Evolutionary conservation across 1,140 invertebrate genomes (phyloP).

Genomic region (Anoplolepis gracilipes): DNA sequence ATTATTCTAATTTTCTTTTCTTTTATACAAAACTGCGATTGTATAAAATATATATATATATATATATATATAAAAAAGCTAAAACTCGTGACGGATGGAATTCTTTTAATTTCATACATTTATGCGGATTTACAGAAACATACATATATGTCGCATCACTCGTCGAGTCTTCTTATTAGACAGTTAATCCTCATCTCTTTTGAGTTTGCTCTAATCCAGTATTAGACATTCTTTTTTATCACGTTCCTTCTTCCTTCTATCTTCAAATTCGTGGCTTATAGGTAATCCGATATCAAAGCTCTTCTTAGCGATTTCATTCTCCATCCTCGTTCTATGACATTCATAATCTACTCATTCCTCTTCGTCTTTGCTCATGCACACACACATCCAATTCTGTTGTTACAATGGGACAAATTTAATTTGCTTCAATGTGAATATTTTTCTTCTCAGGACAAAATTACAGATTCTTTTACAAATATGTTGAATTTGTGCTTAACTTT

Average conservation of each 20-base stretch:
- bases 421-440: not conserved
- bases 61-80: too few species aligned
- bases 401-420: not conserved
- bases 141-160: too few species aligned
- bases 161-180: too few species aligned
- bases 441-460: not conserved
- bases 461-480: not conserved
- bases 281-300: conserved; percentile 56
- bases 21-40: too few species aligned
- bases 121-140: too few species aligned
- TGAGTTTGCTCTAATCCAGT: conserved; percentile 48
- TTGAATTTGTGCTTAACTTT: too few species aligned
- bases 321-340: conserved; percentile 35
- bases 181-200: not conserved
- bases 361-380: not conserved
- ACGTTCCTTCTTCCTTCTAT: conserved; percentile 21
- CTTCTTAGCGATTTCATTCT: conserved; percentile 36
- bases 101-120: too few species aligned
- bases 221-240: conserved; percentile 50
- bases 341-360: conserved; percentile 37
- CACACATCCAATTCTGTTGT: not conserved
- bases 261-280: conserved; percentile 20
- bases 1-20: too few species aligned
- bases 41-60: too few species aligned
- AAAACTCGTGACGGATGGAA: too few species aligned